Base-by-base conservation (phyloP, 2,797 vertebrate genomes). In the Xyrichtys novacula region DNA sequence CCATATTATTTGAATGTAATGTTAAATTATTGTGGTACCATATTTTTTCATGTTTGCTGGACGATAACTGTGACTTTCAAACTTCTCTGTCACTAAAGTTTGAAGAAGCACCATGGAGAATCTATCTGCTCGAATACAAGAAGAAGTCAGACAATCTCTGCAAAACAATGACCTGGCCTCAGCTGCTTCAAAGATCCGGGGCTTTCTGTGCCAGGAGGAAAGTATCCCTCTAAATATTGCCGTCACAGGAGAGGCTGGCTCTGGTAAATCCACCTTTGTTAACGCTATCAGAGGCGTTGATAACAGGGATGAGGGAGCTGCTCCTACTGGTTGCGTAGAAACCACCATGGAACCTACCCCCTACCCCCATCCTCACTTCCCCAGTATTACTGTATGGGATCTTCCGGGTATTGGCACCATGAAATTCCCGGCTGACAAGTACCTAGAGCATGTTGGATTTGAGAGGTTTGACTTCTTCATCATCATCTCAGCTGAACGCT, bases 381-480 rank as follows among this genome's bases (percentile, higher is more conserved):
- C 91, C 0, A 88, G 83, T 0, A 86, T 95, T n/a, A 87, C 31
- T 2, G 23, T 95, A 4, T 95, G 94, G 94, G 95, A 95, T 62
- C 85, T 96, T 17, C 94, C 94, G 0, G 94, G 93, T 5, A 83
- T 90, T 0, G 93, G 94, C 2, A 89, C 81, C 6, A 86, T 78
- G 0, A 86, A 68, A 1, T 94, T 94, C 76, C 86, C 91, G 5
- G 91, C 91, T 0, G 72, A 88, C 22, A 54, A 81, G 5, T 95
- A 95, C 79, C 78, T 94, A 52, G 52, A 92, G 62, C 54, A 63
- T 26, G 89, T 93, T 44, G 70, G 54, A 22, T 93, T 95, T 12
- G 29, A 90, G 25, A 88, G 49, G 6, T 95, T 92, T 4, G 93
- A 96, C 64, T 94, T 95, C 72, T 95, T 94, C 68, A 87, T 95